Percentiles rank a stretch among this genome's conserved stretches.
phyloP scores from a whole-genome alignment of 2,113 vertebrate species.

The Limanda limanda region DNA sequence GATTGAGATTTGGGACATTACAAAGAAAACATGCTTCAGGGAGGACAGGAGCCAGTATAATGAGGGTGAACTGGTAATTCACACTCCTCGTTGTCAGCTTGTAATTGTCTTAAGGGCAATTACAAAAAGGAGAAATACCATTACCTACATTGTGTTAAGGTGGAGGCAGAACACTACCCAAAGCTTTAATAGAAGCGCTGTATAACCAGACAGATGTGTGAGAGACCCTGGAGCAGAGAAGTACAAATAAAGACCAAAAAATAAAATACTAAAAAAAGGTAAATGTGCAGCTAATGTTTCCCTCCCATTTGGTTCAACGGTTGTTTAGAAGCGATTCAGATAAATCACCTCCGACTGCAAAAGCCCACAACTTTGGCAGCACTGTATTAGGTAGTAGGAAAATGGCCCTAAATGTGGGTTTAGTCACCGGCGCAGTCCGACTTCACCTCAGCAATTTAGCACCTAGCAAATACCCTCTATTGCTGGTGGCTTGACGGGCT shows the following conservation, averaged over 20 bases:
- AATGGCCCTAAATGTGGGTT: conserved; percentile 53
- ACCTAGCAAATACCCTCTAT: conserved; percentile 30
- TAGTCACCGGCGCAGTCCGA: conserved; percentile 47
- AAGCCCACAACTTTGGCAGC: conserved; percentile 61
- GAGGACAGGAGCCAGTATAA: no score
- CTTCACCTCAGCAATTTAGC: conserved; percentile 54
- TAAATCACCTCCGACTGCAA: conserved; percentile 51
- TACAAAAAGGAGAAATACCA: no score
- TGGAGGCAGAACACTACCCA: no score
- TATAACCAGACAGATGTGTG: neutral
- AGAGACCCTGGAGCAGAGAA: neutral
- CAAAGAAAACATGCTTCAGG: no score
- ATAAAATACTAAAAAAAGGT: neutral
- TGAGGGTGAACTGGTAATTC: no score
- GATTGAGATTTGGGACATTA: no score
- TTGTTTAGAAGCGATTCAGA: conserved; percentile 27
- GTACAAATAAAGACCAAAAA: neutral
- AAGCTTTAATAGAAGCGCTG: neutral
- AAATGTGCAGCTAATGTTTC: conserved; percentile 1
- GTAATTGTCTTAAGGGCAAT: no score
- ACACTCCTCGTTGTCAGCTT: no score
- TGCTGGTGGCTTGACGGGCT: conserved; percentile 57
- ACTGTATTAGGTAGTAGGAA: conserved; percentile 63
- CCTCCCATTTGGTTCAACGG: neutral
- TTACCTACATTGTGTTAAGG: no score